phyloP scores from a whole-genome alignment of 2,888 invertebrate genomes.

The Tuberolachnus salignus region DNA sequence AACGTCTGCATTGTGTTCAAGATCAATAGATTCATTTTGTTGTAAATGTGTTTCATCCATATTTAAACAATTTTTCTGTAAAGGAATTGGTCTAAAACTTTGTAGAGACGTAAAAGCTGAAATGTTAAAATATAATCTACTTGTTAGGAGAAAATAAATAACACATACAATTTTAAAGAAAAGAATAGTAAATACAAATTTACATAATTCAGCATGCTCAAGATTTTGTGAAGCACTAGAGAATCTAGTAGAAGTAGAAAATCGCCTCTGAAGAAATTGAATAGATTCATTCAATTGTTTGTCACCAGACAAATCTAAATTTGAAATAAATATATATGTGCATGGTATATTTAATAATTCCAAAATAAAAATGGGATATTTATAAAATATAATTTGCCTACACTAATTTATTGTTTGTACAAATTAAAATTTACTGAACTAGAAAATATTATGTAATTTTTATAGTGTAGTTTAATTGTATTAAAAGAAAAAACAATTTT shows the following conservation, averaged over 20 bases:
- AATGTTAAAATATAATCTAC: neutral
- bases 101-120: constrained; percentile 37
- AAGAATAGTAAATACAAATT: constrained; percentile 4
- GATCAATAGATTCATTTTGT: neutral
- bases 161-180: neutral
- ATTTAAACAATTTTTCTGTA: neutral
- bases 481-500: neutral
- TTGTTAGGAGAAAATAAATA: constrained; percentile 3
- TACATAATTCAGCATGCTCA: constrained; percentile 52
- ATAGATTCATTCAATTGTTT: constrained; percentile 21
- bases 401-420: too few species aligned
- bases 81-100: neutral
- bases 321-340: neutral
- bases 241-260: constrained; percentile 51
- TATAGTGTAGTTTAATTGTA: neutral
- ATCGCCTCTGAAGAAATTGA: constrained; percentile 31
- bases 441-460: too few species aligned
- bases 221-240: constrained; percentile 40
- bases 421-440: too few species aligned
- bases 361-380: neutral
- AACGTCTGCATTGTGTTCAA: neutral
- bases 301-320: constrained; percentile 43
- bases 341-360: neutral
- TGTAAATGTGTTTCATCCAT: neutral
- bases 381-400: too few species aligned